These are phyloP conservation scores for Apotomis capreana DNA, from an alignment of 2,888 invertebrate genomes.

Conservation along the genomic window DNA sequence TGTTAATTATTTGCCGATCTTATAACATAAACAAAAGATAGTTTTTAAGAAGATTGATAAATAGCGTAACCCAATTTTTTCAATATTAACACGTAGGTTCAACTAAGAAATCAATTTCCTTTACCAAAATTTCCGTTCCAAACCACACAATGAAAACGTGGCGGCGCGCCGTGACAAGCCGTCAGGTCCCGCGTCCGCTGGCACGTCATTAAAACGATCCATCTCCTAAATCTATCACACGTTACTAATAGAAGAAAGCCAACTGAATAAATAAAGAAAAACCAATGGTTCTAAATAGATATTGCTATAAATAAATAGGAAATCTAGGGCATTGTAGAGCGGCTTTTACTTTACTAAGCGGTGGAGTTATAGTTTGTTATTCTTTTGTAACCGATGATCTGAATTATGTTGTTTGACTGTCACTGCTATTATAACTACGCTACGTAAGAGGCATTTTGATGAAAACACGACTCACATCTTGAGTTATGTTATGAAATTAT, in stretches of 20 bases:
- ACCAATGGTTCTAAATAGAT: slow-evolving; percentile 12
- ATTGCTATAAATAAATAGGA: slow-evolving; percentile 18
- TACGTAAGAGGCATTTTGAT: too few species aligned
- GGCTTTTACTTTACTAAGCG: neutral
- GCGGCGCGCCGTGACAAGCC: slow-evolving; percentile 16
- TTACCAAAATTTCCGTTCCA: slow-evolving; percentile 14
- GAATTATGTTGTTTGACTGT: too few species aligned
- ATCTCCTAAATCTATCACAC: slow-evolving; percentile 30
- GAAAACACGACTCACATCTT: too few species aligned
- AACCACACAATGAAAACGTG: slow-evolving; percentile 19
- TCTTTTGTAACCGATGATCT: neutral
- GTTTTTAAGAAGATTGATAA: neutral
- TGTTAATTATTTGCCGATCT: too few species aligned
- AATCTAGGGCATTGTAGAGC: slow-evolving; percentile 15
- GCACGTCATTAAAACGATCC: slow-evolving; percentile 23
- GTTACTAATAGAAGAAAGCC: slow-evolving; percentile 25
- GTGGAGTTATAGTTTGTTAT: neutral
- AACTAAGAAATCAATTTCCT: neutral
- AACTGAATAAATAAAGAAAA: slow-evolving; percentile 31
- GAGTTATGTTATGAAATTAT: too few species aligned
- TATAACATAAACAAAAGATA: too few species aligned
- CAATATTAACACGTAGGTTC: too few species aligned
- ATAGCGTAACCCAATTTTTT: too few species aligned
- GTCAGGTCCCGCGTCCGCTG: slow-evolving; percentile 1
- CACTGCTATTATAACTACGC: too few species aligned